Evolutionary conservation across 2,797 vertebrate genomes (phyloP).

Genomic region (Octomys mimax): DNA sequence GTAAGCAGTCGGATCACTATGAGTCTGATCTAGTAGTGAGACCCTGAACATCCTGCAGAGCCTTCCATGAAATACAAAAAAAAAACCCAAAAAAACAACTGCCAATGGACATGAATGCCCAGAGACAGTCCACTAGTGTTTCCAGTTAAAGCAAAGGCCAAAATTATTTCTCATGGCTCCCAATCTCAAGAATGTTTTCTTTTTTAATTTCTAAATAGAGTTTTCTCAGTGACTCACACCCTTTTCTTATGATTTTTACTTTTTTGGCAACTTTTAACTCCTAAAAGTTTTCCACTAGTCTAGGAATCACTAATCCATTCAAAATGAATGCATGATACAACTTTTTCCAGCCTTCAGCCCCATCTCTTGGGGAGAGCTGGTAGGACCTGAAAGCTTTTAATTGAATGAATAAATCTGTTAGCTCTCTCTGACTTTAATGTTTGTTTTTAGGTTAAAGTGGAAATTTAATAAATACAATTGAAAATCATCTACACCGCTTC

Average conservation of each 20-base stretch:
- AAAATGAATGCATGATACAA: neutral
- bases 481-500: neutral
- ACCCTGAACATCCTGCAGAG: no score
- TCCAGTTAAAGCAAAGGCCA: conserved; percentile 28
- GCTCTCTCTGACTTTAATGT: neutral
- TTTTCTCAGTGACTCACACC: neutral
- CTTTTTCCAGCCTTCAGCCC: neutral
- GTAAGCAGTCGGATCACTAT: no score
- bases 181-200: neutral
- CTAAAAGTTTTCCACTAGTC: neutral
- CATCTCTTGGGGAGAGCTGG: neutral
- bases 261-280: neutral
- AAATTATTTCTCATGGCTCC: neutral
- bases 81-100: no score
- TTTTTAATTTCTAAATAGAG: conserved; percentile 8
- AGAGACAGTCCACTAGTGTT: neutral
- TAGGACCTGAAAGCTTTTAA: neutral
- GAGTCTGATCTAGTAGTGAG: no score
- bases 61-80: no score
- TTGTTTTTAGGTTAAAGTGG: conserved; percentile 19
- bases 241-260: conserved; percentile 32
- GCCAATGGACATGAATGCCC: neutral
- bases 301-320: neutral
- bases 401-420: neutral
- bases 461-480: conserved; percentile 19